Percentiles rank a stretch among this genome's conserved stretches.
These are phyloP conservation scores for Latheticus oryzae DNA, from an alignment of 2,888 invertebrate genomes.

Conservation along the genomic window DNA sequence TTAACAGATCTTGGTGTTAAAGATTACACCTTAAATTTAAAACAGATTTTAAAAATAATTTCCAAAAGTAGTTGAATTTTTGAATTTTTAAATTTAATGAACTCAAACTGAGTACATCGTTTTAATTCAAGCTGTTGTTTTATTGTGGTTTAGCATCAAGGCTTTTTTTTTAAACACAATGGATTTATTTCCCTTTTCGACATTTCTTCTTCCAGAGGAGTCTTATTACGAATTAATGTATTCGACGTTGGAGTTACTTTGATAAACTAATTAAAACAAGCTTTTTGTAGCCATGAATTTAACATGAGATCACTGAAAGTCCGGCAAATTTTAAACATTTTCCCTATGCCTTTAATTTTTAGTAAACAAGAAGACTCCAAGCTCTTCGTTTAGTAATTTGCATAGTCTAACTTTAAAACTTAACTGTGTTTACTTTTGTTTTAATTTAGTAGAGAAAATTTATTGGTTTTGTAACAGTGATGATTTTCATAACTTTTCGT, in stretches of 20 bases:
- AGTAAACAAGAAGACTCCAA: slow-evolving; percentile 37
- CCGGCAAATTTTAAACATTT: slow-evolving; percentile 40
- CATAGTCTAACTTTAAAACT: slow-evolving; percentile 41
- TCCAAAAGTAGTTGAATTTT: slow-evolving; percentile 23
- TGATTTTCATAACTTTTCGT: slow-evolving; percentile 33
- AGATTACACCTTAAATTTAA: slow-evolving; percentile 45
- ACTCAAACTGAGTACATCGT: slow-evolving; percentile 19
- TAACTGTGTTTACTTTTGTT: slow-evolving; percentile 38
- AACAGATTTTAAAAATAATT: slow-evolving; percentile 34
- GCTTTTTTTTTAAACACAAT: no score
- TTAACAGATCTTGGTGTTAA: slow-evolving; percentile 47
- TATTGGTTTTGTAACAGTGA: slow-evolving; percentile 31
- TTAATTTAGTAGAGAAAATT: slow-evolving; percentile 26
- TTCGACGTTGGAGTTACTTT: slow-evolving; percentile 35
- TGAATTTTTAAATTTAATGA: slow-evolving; percentile 34
- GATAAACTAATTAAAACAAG: slow-evolving; percentile 41
- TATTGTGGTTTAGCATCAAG: no score
- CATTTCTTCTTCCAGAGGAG: slow-evolving; percentile 20
- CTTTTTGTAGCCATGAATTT: slow-evolving; percentile 39
- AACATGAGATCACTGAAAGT: slow-evolving; percentile 41
- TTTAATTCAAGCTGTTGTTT: slow-evolving; percentile 11
- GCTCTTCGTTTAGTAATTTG: slow-evolving; percentile 32
- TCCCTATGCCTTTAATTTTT: slow-evolving; percentile 38
- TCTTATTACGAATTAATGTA: slow-evolving; percentile 35
- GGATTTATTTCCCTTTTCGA: no score